Percentiles rank a stretch among this genome's conserved stretches.
phyloP scores from a whole-genome alignment of 2,797 vertebrate genomes.

The Phrynocephalus forsythii region DNA sequence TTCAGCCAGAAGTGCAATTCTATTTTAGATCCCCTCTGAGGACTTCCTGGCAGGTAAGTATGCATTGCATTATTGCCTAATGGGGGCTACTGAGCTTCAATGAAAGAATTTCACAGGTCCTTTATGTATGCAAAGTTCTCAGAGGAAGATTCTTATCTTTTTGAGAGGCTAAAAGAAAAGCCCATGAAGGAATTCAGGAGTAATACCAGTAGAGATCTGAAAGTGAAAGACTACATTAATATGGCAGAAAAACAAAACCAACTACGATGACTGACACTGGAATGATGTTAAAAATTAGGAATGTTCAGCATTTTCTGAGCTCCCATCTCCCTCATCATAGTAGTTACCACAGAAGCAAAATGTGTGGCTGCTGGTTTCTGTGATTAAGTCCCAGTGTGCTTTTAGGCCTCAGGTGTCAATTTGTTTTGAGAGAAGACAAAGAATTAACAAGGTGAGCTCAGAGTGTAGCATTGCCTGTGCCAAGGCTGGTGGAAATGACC shows the following conservation, averaged over 20 bases:
- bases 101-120: conserved; percentile 16
- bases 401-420: conserved; percentile 5
- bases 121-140: background rate
- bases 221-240: background rate
- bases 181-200: conserved; percentile 1
- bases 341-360: background rate
- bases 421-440: conserved; percentile 17
- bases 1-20: background rate
- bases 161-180: background rate
- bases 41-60: background rate
- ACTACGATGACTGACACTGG: background rate
- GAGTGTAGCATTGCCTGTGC: conserved; percentile 7
- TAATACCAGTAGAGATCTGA: background rate
- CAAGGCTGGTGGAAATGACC: conserved; percentile 23
- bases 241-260: background rate
- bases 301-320: background rate
- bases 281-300: background rate
- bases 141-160: background rate
- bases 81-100: conserved; percentile 25
- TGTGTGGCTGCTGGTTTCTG: background rate
- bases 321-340: background rate
- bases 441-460: background rate
- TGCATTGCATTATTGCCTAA: background rate
- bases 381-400: background rate
- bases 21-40: background rate